Percentiles rank a stretch among this genome's conserved stretches.
Evolutionary conservation across 2,113 vertebrate species (phyloP).

Genomic region (Takifugu bimaculatus): DNA sequence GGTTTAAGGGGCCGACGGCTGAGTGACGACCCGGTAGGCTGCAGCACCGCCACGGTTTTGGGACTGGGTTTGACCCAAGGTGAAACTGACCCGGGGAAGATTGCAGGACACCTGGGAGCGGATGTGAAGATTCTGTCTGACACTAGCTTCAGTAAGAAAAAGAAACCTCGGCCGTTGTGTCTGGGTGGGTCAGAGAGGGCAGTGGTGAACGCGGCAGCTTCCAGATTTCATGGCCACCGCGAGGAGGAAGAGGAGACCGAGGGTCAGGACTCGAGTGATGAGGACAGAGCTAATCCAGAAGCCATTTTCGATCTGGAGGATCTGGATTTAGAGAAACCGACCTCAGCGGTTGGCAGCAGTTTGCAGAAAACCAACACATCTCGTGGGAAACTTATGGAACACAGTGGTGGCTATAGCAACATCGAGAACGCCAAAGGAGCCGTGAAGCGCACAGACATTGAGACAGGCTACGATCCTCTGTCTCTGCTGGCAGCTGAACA

Average conservation of each 20-base stretch:
- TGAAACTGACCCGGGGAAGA: slow-evolving; percentile 62
- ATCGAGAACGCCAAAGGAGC: slow-evolving; percentile 36
- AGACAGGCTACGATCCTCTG: slow-evolving; percentile 84
- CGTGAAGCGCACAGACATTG: slow-evolving; percentile 82
- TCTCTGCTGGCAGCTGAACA: slow-evolving; percentile 85
- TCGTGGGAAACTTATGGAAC: slow-evolving; percentile 53
- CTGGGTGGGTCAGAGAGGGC: slow-evolving; percentile 53
- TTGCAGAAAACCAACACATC: slow-evolving; percentile 46
- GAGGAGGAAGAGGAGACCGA: slow-evolving; percentile 63
- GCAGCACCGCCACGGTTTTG: slow-evolving; percentile 52
- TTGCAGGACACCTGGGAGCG: slow-evolving; percentile 57
- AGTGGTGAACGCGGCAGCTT: slow-evolving; percentile 43
- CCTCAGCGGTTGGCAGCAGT: slow-evolving; percentile 46
- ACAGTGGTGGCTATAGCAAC: slow-evolving; percentile 42
- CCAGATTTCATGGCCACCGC: background rate
- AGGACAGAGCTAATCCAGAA: slow-evolving; percentile 79
- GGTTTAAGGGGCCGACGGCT: slow-evolving; percentile 63
- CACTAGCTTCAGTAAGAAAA: slow-evolving; percentile 31
- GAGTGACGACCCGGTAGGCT: slow-evolving; percentile 73
- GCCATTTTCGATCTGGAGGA: slow-evolving; percentile 90
- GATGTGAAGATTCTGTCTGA: slow-evolving; percentile 57
- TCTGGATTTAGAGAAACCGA: slow-evolving; percentile 66
- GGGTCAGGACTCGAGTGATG: slow-evolving; percentile 62
- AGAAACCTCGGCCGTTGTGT: slow-evolving; percentile 77
- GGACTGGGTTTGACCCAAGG: slow-evolving; percentile 57